Base-by-base conservation (phyloP, 2,888 invertebrate species). In the Cataglyphis altisquamis region DNA sequence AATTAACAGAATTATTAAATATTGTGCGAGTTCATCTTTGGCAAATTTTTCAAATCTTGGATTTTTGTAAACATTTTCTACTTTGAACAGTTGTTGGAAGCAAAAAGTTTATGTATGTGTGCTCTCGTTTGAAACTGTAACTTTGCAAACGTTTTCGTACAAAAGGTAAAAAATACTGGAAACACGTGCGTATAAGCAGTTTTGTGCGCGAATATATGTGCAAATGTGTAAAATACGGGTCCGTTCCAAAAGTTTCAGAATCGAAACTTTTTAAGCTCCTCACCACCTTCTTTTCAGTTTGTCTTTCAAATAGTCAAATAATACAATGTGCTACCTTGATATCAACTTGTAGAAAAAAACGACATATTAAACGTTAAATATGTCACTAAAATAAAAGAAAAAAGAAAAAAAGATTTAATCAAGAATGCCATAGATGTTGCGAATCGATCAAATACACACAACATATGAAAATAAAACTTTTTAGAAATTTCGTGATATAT, bases 151-250 rank as follows among this genome's bases (percentile, higher is more conserved):
- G 41, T 39, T 72, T 77, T n/a, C 39, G 9, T 25, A 9, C 39
- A 70, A 41, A 70, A 39, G 25, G 15, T 29, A 21, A 45, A 67
- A 68, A 70, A 52, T 75, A 68, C 36, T 25, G n/a, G 75, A 25
- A 52, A 52, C 77, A 77, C 52, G 39, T 70, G 77, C 25, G 55
- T 70, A 39, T n/a, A 77, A 77, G 77, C 41, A 77, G 72, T 77
- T 77, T 72, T 39, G 29, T 25, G 52, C 39, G 12, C 41, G 39
- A 36, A 75, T 32, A 21, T 64, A 32, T 6, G 48, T 6, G 48
- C 48, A n/a, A 18, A 62, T 39, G 64, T 67, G 36, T 67, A 9
- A 70, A 70, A 77, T 77, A 77, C 72, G 70, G 21, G 55, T 21
- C n/a, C 41, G 15, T 25, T 18, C 18, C 48, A 6, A 48, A 52